Evolutionary conservation across 92 coral and sea anemone genomes (phyloP).

Genomic region (Umimayanthus kanabou): DNA sequence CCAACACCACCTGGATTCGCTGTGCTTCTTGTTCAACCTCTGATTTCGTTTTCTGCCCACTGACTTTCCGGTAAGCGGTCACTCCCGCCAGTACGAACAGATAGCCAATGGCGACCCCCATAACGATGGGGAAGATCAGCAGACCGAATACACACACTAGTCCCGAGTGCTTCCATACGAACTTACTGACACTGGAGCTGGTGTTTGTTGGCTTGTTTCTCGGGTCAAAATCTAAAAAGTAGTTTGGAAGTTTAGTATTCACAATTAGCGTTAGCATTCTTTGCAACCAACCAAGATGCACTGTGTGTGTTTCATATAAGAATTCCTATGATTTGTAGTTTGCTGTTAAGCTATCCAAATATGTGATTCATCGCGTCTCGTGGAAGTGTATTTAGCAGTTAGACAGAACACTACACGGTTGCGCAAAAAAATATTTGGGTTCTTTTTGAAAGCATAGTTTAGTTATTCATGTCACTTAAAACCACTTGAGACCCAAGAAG

Average conservation of each 20-base stretch:
- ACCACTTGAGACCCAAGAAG: no score
- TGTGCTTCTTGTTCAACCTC: slow-evolving; percentile 76
- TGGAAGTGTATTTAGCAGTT: no score
- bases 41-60: slow-evolving; percentile 59
- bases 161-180: slow-evolving; percentile 93
- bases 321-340: no score
- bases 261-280: background rate
- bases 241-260: no score
- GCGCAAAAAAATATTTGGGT: no score
- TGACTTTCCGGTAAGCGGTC: slow-evolving; percentile 76
- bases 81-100: slow-evolving; percentile 73
- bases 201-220: slow-evolving; percentile 75
- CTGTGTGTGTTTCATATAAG: no score
- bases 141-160: slow-evolving; percentile 77
- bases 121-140: slow-evolving; percentile 78
- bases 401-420: no score
- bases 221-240: slow-evolving; percentile 82
- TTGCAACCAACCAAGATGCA: background rate
- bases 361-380: no score
- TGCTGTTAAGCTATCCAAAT: no score
- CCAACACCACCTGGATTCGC: slow-evolving; percentile 85
- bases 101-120: slow-evolving; percentile 95
- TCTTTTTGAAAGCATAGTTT: no score
- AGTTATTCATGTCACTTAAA: no score
- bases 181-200: slow-evolving; percentile 65